phyloP scores from a whole-genome alignment of 2,113 vertebrate species.

The pig (Sus scrofa) region T2T-Sscrofa CM000822.6:18389501-18390000 shows the following conservation, averaged over 20 bases:
- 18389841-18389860: slow-evolving; percentile 1
- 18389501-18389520: too few relatives aligned
- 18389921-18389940: neutral
- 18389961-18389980: neutral
- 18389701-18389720: neutral
- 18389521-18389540: too few relatives aligned
- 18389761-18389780: neutral
- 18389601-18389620: neutral
- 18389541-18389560: too few relatives aligned
- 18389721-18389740: neutral
- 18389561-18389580: slow-evolving; percentile 10
- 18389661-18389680: neutral
- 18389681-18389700: neutral
- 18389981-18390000: slow-evolving; percentile 16
- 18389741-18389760: neutral
- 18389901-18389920: slow-evolving; percentile 13
- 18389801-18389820: neutral
- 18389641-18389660: neutral
- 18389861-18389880: neutral
- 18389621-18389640: neutral
- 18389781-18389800: neutral
- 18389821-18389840: neutral
- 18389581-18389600: neutral
- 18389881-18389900: neutral
- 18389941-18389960: slow-evolving; percentile 42